These are phyloP conservation scores for Drosophila neonasuta DNA, from an alignment of 2,888 invertebrate species.

Conservation along the genomic window DNA sequence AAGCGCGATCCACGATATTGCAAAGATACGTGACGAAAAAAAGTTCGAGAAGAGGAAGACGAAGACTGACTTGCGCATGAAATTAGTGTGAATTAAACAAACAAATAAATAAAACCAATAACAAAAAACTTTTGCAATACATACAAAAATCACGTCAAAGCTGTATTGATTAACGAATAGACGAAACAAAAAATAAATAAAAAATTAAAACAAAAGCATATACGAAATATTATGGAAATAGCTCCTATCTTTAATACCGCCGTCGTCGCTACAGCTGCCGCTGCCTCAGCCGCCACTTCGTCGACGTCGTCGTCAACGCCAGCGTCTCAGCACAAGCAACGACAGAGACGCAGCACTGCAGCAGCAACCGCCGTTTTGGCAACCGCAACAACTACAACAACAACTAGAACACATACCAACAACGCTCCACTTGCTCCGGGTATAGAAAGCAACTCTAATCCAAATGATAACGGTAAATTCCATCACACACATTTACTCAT, in stretches of 20 bases:
- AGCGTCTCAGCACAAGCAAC: slow-evolving; percentile 45
- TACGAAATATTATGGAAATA: slow-evolving; percentile 70
- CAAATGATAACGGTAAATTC: slow-evolving; percentile 73
- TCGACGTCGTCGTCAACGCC: slow-evolving; percentile 42
- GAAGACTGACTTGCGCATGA: slow-evolving; percentile 61
- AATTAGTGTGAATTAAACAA: slow-evolving; percentile 51
- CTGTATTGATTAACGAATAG: slow-evolving; percentile 53
- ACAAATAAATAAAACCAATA: slow-evolving; percentile 32
- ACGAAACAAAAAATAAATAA: slow-evolving; percentile 39
- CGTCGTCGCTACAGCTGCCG: slow-evolving; percentile 58
- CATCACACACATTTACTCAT: background rate
- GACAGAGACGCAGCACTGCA: slow-evolving; percentile 27
- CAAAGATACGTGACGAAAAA: slow-evolving; percentile 68
- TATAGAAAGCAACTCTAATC: slow-evolving; percentile 36
- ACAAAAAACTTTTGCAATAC: slow-evolving; percentile 39
- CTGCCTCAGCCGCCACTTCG: slow-evolving; percentile 56
- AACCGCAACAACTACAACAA: slow-evolving; percentile 24
- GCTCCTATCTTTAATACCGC: slow-evolving; percentile 64
- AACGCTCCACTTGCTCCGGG: slow-evolving; percentile 13
- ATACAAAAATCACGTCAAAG: slow-evolving; percentile 34
- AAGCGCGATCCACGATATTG: slow-evolving; percentile 60
- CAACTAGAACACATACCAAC: slow-evolving; percentile 19
- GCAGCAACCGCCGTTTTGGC: slow-evolving; percentile 34
- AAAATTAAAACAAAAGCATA: slow-evolving; percentile 29
- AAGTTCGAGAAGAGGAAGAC: slow-evolving; percentile 42